Base-by-base conservation (phyloP, 2,888 invertebrate species). In the Pristionchus fissidentatus region DNA sequence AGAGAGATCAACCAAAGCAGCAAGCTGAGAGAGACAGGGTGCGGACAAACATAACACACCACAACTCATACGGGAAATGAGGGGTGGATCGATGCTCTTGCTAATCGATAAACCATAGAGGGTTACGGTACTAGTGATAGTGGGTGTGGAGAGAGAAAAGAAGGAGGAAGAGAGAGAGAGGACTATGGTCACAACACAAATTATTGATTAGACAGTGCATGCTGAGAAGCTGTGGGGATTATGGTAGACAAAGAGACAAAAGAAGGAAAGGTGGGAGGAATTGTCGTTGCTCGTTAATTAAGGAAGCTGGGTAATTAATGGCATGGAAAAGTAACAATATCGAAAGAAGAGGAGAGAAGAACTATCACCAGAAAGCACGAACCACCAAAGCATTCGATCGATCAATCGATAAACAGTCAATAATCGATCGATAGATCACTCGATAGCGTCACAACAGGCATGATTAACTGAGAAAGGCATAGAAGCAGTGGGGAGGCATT, bases 391-490 rank as follows among this genome's bases (percentile, higher is more conserved):
- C 57, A 15, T 62, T 26, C 8, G 22, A 79, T 57, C 57, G 26
- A 55, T 49, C 41, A 15, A 79, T 79, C 38, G 79, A 79, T 57
- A 41, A 41, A 22, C 3, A 26, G n/a, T 32, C 0, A 3, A 79
- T 26, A 49, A 41, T 43, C 38, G 26, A 79, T 79, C 13, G 57
- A 38, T 22, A 79, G 55, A 57, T 41, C 5, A 41, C 55, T 57
- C 26, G 57, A 15, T 57, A 38, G 32, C 46, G 57, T 57, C 38
- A 79, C 79, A 49, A 46, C 75, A 77, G 49, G 75, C 75, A 77
- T 49, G 49, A 77, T 49, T 49, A 77, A 46, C 75, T 77, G 49
- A 77, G 75, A 46, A 7, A 70, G 70, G 75, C 49, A 77, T 35
- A 77, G 43, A 77, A 77, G 75, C 75, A 5, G 1, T 4, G 75